Conservation (phyloP, 2,888 invertebrate species). For the Drosophila merina region DNA sequence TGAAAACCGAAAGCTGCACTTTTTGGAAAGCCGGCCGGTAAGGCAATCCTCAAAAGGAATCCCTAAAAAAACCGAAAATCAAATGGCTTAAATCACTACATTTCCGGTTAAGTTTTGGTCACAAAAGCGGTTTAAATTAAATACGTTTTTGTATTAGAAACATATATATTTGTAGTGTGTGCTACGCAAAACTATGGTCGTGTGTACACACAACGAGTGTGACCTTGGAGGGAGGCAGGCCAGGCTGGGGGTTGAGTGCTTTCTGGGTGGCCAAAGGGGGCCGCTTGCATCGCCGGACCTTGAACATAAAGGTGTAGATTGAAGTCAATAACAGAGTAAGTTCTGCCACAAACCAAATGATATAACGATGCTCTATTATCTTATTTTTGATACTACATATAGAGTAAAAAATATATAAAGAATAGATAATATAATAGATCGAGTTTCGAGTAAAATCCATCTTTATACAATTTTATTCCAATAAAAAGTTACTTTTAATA, state of each 20-base stretch:
- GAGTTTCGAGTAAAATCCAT: neutral
- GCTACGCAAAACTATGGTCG: conserved; percentile 7
- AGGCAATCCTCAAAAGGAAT: no score
- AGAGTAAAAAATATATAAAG: no score
- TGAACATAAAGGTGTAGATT: conserved; percentile 10
- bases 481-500: no score
- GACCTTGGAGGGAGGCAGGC: neutral
- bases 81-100: neutral
- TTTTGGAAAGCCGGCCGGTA: neutral
- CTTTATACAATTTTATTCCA: no score
- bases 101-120: neutral
- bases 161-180: neutral
- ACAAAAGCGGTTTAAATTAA: no score
- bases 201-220: conserved; percentile 5
- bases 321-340: conserved; percentile 1
- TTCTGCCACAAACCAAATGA: neutral
- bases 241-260: neutral
- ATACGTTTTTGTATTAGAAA: neutral
- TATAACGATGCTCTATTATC: conserved; percentile 2
- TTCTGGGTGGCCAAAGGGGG: neutral
- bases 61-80: neutral
- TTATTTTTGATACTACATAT: no score
- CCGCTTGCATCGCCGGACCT: conserved; percentile 9
- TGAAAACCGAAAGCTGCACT: neutral
- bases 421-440: no score